phyloP scores from a whole-genome alignment of 2,888 invertebrate species.

The Cryptocheilus praepositus region DNA sequence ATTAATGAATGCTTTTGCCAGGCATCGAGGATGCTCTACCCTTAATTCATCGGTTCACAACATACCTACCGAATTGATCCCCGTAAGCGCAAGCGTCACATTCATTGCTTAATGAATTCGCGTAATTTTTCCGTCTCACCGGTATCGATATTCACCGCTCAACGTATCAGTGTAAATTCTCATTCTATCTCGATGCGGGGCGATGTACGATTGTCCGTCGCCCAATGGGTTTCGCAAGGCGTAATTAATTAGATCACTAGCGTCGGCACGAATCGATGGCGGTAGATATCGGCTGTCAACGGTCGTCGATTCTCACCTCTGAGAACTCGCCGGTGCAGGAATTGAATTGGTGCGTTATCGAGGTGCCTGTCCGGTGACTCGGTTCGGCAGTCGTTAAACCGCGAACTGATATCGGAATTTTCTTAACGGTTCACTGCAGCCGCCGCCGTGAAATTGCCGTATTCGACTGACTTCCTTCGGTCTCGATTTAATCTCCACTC shows the following conservation, averaged over 20 bases:
- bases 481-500: constrained; percentile 28
- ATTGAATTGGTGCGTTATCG: neutral
- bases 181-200: no score
- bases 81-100: no score
- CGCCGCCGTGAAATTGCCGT: constrained; percentile 26
- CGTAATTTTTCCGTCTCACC: no score
- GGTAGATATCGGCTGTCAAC: neutral
- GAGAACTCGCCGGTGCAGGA: neutral
- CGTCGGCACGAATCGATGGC: neutral
- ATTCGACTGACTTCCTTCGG: constrained; percentile 20
- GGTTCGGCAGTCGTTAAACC: constrained; percentile 18
- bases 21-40: no score
- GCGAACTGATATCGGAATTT: constrained; percentile 31
- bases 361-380: neutral
- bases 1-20: no score
- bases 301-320: neutral
- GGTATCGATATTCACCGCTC: no score
- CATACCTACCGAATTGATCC: no score
- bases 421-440: constrained; percentile 15
- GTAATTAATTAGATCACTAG: constrained; percentile 19
- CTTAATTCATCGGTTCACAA: no score
- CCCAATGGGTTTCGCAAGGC: constrained; percentile 11
- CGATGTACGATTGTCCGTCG: neutral
- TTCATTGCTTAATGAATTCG: no score
- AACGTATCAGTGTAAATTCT: no score